Conservation (phyloP, 2,113 vertebrate species). For the Aptenodytes patagonicus region DNA sequence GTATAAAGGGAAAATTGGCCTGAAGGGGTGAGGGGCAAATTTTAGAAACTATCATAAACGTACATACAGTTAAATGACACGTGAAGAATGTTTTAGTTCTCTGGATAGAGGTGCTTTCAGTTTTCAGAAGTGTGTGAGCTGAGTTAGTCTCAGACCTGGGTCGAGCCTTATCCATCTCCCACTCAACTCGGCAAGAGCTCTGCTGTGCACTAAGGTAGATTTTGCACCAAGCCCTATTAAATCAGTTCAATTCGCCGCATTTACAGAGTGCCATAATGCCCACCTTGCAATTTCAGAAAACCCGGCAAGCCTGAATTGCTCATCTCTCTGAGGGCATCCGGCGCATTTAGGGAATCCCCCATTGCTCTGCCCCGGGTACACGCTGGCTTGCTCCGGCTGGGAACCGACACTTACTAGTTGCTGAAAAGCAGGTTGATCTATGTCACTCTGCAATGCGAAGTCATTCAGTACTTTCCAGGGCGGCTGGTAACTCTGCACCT, state of each 20-base stretch:
- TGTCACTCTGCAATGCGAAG: slow-evolving; percentile 99
- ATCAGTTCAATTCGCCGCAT: not conserved
- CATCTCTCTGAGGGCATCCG: not conserved
- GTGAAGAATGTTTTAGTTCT: too few species aligned
- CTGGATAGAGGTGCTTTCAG: too few species aligned
- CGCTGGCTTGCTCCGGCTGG: not conserved
- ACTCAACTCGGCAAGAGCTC: not conserved
- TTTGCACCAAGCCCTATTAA: not conserved
- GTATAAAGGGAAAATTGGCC: too few species aligned
- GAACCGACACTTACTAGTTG: slow-evolving; percentile 89
- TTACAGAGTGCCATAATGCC: not conserved
- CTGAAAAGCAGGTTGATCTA: slow-evolving; percentile 98
- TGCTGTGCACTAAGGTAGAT: not conserved
- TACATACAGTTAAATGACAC: too few species aligned
- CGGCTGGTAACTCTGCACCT: slow-evolving; percentile 98
- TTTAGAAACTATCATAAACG: too few species aligned
- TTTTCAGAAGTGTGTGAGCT: not conserved
- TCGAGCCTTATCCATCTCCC: not conserved
- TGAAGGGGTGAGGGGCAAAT: too few species aligned
- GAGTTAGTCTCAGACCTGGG: not conserved
- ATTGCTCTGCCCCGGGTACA: not conserved
- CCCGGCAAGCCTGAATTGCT: not conserved
- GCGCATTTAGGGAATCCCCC: not conserved
- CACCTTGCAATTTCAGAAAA: not conserved
- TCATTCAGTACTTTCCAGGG: slow-evolving; percentile 99